phyloP scores from a whole-genome alignment of 2,888 invertebrate genomes.

The Hirtodrosophila alboralis region DNA sequence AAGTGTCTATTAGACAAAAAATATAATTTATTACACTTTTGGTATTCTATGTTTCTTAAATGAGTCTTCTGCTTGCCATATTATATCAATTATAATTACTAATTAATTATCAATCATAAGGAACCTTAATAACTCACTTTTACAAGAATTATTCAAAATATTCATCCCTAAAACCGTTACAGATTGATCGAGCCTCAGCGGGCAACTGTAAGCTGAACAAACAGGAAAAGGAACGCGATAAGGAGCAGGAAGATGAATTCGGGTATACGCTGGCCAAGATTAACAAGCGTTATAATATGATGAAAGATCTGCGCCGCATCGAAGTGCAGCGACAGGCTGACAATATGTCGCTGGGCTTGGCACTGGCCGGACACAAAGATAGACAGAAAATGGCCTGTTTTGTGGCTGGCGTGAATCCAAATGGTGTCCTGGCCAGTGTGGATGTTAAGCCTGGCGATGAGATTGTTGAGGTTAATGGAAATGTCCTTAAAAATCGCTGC shows the following conservation, averaged over 20 bases:
- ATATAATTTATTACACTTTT: too few species aligned
- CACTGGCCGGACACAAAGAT: constrained; percentile 97
- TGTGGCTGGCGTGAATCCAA: constrained; percentile 96
- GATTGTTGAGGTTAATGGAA: constrained; percentile 97
- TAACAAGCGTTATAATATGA: constrained; percentile 94
- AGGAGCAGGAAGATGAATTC: constrained; percentile 94
- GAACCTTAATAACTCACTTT: too few species aligned
- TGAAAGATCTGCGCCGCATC: constrained; percentile 88
- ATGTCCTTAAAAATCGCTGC: constrained; percentile 95
- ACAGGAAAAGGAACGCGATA: constrained; percentile 91
- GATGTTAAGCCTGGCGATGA: constrained; percentile 96
- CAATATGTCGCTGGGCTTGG: constrained; percentile 93
- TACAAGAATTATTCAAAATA: too few species aligned
- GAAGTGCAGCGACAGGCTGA: constrained; percentile 89
- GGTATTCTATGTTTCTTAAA: too few species aligned
- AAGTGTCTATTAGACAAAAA: too few species aligned
- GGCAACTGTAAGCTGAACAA: constrained; percentile 91
- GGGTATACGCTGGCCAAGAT: constrained; percentile 97
- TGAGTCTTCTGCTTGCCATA: too few species aligned
- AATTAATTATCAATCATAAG: too few species aligned
- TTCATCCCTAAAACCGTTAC: constrained; percentile 47
- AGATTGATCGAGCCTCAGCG: constrained; percentile 96
- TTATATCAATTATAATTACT: too few species aligned
- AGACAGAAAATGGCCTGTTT: constrained; percentile 98
- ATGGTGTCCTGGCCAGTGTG: constrained; percentile 90